Evolutionary conservation across 2,797 vertebrate genomes (phyloP).

Genomic region (Pangasius macronema): DNA sequence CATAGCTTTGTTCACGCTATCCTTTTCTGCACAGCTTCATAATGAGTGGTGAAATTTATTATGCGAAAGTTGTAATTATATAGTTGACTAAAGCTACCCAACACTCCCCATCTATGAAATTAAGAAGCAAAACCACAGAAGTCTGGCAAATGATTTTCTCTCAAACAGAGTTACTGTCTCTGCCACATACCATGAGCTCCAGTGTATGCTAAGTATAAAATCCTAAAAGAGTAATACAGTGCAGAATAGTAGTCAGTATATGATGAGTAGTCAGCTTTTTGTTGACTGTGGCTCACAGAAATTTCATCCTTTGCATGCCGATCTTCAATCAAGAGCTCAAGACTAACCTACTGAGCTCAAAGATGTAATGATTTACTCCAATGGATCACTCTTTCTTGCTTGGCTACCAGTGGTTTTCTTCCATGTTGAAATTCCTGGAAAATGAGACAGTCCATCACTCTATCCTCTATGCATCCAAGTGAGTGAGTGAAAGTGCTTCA

Average conservation of each 20-base stretch:
- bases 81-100: constrained; percentile 33
- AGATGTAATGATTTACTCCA: constrained; percentile 10
- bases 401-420: constrained; percentile 19
- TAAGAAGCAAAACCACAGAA: constrained; percentile 28
- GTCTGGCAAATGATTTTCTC: constrained; percentile 26
- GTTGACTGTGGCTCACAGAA: neutral
- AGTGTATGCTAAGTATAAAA: neutral
- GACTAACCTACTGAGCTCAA: constrained; percentile 8
- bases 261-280: neutral
- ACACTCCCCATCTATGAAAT: constrained; percentile 14
- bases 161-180: constrained; percentile 14
- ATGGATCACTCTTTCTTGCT: neutral
- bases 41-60: constrained; percentile 37
- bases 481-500: constrained; percentile 6
- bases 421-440: neutral
- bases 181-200: neutral
- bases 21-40: constrained; percentile 23
- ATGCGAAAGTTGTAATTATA: constrained; percentile 22
- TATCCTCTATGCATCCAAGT: neutral
- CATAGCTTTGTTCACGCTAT: neutral
- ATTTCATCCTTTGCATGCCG: constrained; percentile 1
- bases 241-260: neutral
- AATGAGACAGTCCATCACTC: neutral
- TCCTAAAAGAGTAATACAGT: constrained; percentile 11
- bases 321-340: constrained; percentile 13